Conservation (phyloP, 1,140 invertebrate genomes). For the Panagrolaimus sp. region DNA sequence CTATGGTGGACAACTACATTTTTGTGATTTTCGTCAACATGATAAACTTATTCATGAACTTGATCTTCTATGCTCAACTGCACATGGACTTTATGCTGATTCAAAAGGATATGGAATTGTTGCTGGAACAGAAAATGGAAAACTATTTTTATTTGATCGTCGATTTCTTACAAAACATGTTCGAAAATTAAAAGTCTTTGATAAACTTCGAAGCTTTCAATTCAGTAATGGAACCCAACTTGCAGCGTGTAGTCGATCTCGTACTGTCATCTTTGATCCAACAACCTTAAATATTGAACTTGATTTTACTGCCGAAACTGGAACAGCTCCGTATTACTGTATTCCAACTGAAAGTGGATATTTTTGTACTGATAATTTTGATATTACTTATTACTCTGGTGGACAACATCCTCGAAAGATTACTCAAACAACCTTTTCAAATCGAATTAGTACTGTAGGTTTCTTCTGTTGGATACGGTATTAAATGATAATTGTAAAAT, state of each 20-base stretch:
- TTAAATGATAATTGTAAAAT: neutral
- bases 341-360: conserved; percentile 1
- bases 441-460: conserved; percentile 8
- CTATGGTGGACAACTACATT: neutral
- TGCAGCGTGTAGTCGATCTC: neutral
- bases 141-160: neutral
- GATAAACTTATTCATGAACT: neutral
- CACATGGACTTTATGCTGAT: neutral
- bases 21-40: neutral
- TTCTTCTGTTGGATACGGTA: neutral
- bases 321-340: neutral
- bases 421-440: conserved; percentile 14
- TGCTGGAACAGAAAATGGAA: neutral
- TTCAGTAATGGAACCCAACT: no score
- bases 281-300: neutral
- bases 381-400: neutral
- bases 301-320: neutral
- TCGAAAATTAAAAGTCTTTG: no score
- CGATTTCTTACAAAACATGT: neutral
- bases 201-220: no score
- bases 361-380: conserved; percentile 2
- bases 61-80: neutral
- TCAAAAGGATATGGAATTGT: neutral
- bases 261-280: neutral
- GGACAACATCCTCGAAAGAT: neutral